phyloP scores from a whole-genome alignment of 2,888 invertebrate genomes.

The Agonopterix arenella region DNA sequence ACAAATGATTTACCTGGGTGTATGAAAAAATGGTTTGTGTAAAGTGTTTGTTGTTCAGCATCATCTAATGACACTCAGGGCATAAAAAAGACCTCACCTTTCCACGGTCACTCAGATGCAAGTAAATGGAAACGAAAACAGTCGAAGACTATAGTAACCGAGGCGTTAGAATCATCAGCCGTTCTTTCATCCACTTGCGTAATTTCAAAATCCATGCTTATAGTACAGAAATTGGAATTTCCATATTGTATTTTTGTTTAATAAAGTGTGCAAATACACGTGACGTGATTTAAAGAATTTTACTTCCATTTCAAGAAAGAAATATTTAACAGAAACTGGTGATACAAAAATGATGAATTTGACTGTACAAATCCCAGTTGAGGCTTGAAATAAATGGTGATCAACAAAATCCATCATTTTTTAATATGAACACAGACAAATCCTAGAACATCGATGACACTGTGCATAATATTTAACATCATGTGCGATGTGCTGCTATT shows the following conservation, averaged over 20 bases:
- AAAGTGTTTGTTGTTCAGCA: slow-evolving; percentile 5
- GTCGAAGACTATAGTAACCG: slow-evolving; percentile 39
- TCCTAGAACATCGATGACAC: slow-evolving; percentile 41
- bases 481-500: slow-evolving; percentile 57
- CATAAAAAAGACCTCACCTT: too few relatives aligned
- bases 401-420: slow-evolving; percentile 39
- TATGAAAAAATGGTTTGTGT: too few relatives aligned
- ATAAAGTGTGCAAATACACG: neutral
- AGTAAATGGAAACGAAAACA: slow-evolving; percentile 43
- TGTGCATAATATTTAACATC: slow-evolving; percentile 37
- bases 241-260: slow-evolving; percentile 21
- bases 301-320: too few relatives aligned
- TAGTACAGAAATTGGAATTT: slow-evolving; percentile 69
- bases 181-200: slow-evolving; percentile 41
- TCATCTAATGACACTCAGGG: slow-evolving; percentile 16
- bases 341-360: too few relatives aligned
- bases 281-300: too few relatives aligned
- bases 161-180: slow-evolving; percentile 68
- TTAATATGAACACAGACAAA: slow-evolving; percentile 18
- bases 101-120: slow-evolving; percentile 40
- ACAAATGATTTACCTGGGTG: too few relatives aligned
- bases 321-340: too few relatives aligned
- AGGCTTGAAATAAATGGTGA: too few relatives aligned
- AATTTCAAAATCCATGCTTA: slow-evolving; percentile 61
- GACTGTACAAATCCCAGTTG: too few relatives aligned